phyloP scores from a whole-genome alignment of 2,797 vertebrate species.

The Tapirus indicus region DNA sequence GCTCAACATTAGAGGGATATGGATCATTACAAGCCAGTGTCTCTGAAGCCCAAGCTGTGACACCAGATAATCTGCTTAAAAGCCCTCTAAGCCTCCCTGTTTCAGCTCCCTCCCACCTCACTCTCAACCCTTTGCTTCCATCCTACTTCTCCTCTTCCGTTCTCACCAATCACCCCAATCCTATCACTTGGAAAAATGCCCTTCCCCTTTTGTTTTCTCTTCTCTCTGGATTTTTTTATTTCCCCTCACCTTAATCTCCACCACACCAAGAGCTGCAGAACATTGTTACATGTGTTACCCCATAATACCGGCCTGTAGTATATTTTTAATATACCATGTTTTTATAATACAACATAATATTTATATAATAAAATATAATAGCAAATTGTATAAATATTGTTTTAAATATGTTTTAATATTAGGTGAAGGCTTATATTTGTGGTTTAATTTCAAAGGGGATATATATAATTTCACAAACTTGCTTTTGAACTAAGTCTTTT shows the following conservation, averaged over 20 bases:
- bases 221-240: background rate
- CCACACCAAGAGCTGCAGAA: background rate
- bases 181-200: background rate
- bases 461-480: conserved; percentile 14
- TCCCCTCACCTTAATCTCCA: background rate
- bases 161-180: background rate
- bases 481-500: conserved; percentile 36
- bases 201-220: background rate
- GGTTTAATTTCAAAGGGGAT: conserved; percentile 36
- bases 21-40: background rate
- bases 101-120: background rate
- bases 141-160: background rate
- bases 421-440: background rate
- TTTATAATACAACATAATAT: background rate
- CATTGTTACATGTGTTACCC: background rate
- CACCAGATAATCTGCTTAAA: background rate
- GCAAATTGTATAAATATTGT: background rate
- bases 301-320: background rate
- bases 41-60: background rate
- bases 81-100: background rate
- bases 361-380: background rate
- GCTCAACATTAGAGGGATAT: background rate
- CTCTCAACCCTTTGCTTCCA: background rate
- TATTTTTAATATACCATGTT: background rate
- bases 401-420: conserved; percentile 17